Conservation (phyloP, 2,113 vertebrate species). For the Abramis brama region DNA sequence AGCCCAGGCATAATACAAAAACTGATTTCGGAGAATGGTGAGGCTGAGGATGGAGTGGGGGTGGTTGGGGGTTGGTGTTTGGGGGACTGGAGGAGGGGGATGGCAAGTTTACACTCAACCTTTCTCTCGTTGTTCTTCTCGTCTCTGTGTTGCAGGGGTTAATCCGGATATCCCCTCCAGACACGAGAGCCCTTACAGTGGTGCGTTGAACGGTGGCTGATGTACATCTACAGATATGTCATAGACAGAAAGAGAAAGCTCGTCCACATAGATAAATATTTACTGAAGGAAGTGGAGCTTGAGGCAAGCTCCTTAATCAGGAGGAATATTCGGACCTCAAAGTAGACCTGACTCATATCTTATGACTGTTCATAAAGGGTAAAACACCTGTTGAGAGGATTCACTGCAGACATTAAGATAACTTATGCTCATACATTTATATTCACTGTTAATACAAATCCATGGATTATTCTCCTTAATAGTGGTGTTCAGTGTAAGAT, state of each 20-base stretch:
- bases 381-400: neutral
- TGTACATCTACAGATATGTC: slow-evolving; percentile 69
- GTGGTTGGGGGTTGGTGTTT: slow-evolving; percentile 67
- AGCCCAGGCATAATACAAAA: slow-evolving; percentile 77
- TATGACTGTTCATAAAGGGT: neutral
- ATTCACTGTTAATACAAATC: neutral
- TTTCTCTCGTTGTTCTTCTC: slow-evolving; percentile 70
- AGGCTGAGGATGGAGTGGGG: slow-evolving; percentile 69
- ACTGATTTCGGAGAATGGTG: slow-evolving; percentile 46
- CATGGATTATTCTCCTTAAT: neutral
- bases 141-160: slow-evolving; percentile 35
- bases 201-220: slow-evolving; percentile 66
- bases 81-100: slow-evolving; percentile 68
- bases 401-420: neutral
- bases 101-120: slow-evolving; percentile 69
- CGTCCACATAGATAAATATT: slow-evolving; percentile 80
- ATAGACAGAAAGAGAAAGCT: slow-evolving; percentile 77
- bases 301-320: slow-evolving; percentile 69
- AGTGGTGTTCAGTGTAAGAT: neutral
- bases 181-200: slow-evolving; percentile 74
- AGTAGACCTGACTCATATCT: slow-evolving; percentile 48
- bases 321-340: slow-evolving; percentile 63
- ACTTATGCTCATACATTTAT: neutral
- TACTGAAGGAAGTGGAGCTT: slow-evolving; percentile 71
- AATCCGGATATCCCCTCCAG: slow-evolving; percentile 71